A percentile compares a stretch with the other conserved stretches of the same genome.
These are phyloP conservation scores for Aradus depressus DNA, from an alignment of 2,888 invertebrate species.

Conservation along the genomic window DNA sequence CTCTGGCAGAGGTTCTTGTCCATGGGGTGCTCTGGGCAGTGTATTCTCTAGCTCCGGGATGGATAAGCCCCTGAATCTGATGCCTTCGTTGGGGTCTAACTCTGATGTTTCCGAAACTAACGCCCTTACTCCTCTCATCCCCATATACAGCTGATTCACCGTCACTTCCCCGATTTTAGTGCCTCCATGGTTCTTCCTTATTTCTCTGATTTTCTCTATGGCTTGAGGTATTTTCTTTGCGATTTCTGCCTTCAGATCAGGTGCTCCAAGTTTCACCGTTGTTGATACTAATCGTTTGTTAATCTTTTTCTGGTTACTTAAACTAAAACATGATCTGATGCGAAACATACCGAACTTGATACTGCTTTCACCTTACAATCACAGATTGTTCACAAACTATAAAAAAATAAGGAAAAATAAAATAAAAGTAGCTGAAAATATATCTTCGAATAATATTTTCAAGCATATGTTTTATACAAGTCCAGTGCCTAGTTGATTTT, in stretches of 20 bases:
- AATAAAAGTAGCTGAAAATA: no score
- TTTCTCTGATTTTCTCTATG: constrained; percentile 81
- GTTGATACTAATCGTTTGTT: no score
- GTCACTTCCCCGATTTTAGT: constrained; percentile 93
- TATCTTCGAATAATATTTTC: no score
- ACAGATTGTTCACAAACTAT: no score
- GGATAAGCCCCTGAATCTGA: constrained; percentile 83
- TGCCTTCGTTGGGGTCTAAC: constrained; percentile 87
- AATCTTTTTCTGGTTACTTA: no score
- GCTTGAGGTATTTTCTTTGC: constrained; percentile 40
- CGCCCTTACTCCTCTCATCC: constrained; percentile 91
- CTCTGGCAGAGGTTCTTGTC: constrained; percentile 77
- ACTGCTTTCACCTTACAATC: no score
- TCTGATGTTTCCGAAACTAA: constrained; percentile 91
- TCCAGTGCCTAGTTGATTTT: no score
- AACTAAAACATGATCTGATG: no score
- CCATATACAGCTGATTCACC: constrained; percentile 85
- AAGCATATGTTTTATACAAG: no score
- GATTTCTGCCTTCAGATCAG: constrained; percentile 3
- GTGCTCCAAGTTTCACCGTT: no score
- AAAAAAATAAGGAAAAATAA: no score
- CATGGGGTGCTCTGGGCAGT: constrained; percentile 68
- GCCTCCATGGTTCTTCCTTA: constrained; percentile 77
- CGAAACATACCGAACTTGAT: no score
- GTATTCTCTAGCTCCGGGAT: constrained; percentile 85